These are phyloP conservation scores for Drosophila hydei DNA, from an alignment of 1,140 invertebrate species.

Conservation along the genomic window DNA sequence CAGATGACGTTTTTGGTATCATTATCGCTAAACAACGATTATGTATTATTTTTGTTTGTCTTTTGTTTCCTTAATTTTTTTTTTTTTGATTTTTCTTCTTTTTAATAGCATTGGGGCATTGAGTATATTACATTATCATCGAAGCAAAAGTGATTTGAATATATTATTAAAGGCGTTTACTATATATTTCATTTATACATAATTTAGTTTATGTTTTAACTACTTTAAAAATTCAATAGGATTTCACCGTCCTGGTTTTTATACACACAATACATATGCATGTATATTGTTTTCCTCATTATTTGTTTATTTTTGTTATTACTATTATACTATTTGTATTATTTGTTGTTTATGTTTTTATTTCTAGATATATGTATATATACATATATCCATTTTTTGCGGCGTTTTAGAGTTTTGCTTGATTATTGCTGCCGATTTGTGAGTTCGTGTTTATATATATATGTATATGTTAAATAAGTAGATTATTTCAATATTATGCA, in stretches of 20 bases:
- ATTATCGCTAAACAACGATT: constrained; percentile 68
- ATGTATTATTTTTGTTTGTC: constrained; percentile 32
- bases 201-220: constrained; percentile 67
- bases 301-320: constrained; percentile 25
- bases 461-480: constrained; percentile 30
- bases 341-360: constrained; percentile 20
- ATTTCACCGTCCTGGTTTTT: constrained; percentile 76
- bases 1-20: constrained; percentile 9
- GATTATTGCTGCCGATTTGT: constrained; percentile 54
- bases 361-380: constrained; percentile 3
- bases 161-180: constrained; percentile 77
- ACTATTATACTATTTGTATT: constrained; percentile 35
- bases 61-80: constrained; percentile 5
- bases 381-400: constrained; percentile 21
- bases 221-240: constrained; percentile 76
- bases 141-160: constrained; percentile 78
- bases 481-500: constrained; percentile 35
- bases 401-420: constrained; percentile 35
- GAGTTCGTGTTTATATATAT: constrained; percentile 27
- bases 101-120: constrained; percentile 44
- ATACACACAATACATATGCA: constrained; percentile 20
- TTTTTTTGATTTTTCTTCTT: constrained; percentile 19
- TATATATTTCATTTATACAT: constrained; percentile 75
- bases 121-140: constrained; percentile 79
- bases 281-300: constrained; percentile 28